Conservation (phyloP, 2,797 vertebrate species). For the Novumbra hubbsi region DNA sequence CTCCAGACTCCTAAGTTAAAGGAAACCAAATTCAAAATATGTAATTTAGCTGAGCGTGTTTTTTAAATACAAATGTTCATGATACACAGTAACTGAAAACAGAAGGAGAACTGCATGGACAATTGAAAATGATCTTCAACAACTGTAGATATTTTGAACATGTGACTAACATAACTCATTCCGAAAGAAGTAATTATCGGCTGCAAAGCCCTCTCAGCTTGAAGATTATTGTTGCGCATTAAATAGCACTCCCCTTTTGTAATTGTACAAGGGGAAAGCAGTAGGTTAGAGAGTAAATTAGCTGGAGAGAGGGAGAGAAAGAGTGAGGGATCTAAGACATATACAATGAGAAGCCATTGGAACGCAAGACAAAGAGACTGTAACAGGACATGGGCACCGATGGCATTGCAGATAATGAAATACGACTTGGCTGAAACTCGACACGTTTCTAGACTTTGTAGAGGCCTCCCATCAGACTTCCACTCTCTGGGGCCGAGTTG, state of each 20-base stretch:
- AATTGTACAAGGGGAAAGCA: constrained; percentile 83
- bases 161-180: constrained; percentile 75
- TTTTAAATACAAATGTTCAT: background rate
- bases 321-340: constrained; percentile 11
- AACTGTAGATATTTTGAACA: constrained; percentile 69
- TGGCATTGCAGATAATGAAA: constrained; percentile 59
- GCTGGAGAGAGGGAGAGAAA: constrained; percentile 17
- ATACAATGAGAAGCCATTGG: background rate
- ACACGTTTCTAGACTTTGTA: constrained; percentile 45
- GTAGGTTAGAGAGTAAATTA: constrained; percentile 69
- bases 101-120: constrained; percentile 40
- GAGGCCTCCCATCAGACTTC: constrained; percentile 54
- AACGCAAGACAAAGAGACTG: background rate
- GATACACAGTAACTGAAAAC: constrained; percentile 20
- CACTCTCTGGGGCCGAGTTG: constrained; percentile 41
- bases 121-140: constrained; percentile 65
- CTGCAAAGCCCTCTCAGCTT: constrained; percentile 82
- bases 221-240: constrained; percentile 84
- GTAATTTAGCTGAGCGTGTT: background rate
- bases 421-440: constrained; percentile 58
- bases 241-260: constrained; percentile 82
- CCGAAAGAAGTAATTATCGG: constrained; percentile 86
- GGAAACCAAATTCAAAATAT: background rate
- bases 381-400: constrained; percentile 33
- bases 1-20: background rate